Evolutionary conservation across 2,113 vertebrate genomes (phyloP).

Genomic region (Mirounga angustirostris): DNA sequence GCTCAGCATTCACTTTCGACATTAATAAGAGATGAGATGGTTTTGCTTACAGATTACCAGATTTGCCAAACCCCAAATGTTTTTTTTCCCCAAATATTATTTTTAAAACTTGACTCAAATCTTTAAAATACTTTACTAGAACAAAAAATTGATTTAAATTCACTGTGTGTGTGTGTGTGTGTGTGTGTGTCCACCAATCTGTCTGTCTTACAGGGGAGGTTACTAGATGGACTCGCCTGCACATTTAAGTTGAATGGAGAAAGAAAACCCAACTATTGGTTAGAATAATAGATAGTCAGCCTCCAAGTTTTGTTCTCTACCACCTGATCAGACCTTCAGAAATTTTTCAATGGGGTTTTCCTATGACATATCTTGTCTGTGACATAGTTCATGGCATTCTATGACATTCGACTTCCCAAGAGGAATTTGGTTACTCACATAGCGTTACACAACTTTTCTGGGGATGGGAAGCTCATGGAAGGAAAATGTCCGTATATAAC

Average conservation of each 20-base stretch:
- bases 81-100: not conserved
- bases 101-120: slow-evolving; percentile 37
- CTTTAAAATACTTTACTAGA: slow-evolving; percentile 37
- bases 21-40: not conserved
- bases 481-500: not conserved
- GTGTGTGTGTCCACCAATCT: not conserved
- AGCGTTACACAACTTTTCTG: slow-evolving; percentile 58
- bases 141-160: not conserved
- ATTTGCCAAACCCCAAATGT: not conserved
- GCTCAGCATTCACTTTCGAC: not conserved
- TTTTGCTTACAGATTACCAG: not conserved
- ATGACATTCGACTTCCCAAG: slow-evolving; percentile 63
- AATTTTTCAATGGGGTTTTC: slow-evolving; percentile 57
- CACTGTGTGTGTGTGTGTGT: not conserved
- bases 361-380: slow-evolving; percentile 51
- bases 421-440: slow-evolving; percentile 69
- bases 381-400: slow-evolving; percentile 42
- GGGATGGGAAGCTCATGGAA: slow-evolving; percentile 33
- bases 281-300: not conserved
- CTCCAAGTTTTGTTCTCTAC: not conserved
- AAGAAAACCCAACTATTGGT: not conserved
- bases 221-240: not conserved
- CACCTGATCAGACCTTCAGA: not conserved
- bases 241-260: not conserved
- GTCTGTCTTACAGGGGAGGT: not conserved